phyloP scores from a whole-genome alignment of 2,113 vertebrate species.

The Gallinago media region DNA sequence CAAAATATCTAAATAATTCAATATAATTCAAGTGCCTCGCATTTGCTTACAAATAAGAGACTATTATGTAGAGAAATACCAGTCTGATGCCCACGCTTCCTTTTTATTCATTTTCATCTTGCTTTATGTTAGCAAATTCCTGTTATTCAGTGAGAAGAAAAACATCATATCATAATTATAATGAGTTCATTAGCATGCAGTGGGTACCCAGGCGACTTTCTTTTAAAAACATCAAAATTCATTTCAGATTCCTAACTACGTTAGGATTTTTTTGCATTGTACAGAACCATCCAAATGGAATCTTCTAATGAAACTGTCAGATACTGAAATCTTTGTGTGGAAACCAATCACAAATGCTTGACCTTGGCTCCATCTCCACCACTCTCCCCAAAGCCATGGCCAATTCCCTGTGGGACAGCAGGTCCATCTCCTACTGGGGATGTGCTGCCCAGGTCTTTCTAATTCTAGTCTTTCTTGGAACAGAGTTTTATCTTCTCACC shows the following conservation, averaged over 20 bases:
- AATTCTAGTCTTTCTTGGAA: too few species aligned
- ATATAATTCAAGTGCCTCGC: not conserved
- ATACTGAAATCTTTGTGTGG: not conserved
- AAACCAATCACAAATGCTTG: not conserved
- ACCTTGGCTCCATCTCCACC: too few species aligned
- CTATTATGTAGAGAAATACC: not conserved
- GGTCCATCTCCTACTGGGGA: too few species aligned
- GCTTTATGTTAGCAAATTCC: not conserved
- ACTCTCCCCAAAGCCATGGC: too few species aligned
- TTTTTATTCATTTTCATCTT: not conserved
- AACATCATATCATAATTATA: not conserved
- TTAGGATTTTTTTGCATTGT: not conserved
- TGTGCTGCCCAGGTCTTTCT: too few species aligned
- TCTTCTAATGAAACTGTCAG: not conserved
- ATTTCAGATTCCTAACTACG: not conserved
- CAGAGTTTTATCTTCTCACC: too few species aligned
- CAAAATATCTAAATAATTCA: not conserved
- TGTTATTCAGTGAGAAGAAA: not conserved
- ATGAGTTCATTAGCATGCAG: not conserved
- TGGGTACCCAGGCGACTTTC: not conserved
- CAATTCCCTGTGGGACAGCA: too few species aligned
- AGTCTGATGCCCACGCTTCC: accelerated
- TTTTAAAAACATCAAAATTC: not conserved
- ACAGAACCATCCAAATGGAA: not conserved
- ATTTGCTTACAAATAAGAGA: not conserved